phyloP scores from a whole-genome alignment of 2,888 invertebrate species.

The Aproaerema taeniolella region DNA sequence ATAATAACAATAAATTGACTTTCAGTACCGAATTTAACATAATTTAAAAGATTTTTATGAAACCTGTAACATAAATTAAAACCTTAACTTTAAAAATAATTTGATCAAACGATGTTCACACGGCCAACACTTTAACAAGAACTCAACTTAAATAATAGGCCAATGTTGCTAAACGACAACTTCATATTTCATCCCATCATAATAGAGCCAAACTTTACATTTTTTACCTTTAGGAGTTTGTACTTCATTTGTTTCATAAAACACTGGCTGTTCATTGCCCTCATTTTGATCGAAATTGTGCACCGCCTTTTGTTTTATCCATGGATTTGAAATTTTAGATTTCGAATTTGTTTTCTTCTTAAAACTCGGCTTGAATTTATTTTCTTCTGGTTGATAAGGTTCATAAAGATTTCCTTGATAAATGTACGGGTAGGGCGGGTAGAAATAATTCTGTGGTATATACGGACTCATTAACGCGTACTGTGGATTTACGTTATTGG shows the following conservation, averaged over 20 bases:
- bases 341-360: no score
- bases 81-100: no score
- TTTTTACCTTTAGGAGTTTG: conserved; percentile 33
- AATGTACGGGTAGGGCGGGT: conserved; percentile 2
- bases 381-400: no score
- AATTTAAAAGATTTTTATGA: no score
- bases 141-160: no score
- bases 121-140: no score
- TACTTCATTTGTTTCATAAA: conserved; percentile 37
- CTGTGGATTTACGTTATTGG: not conserved
- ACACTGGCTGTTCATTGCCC: conserved; percentile 23
- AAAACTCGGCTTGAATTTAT: no score
- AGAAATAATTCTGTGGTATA: not conserved
- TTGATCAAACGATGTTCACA: no score
- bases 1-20: no score
- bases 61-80: no score
- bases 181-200: conserved; percentile 55
- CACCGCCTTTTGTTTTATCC: conserved; percentile 3
- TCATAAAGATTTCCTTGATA: not conserved
- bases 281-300: conserved; percentile 18
- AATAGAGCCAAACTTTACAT: conserved; percentile 53
- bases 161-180: conserved; percentile 31
- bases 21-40: no score
- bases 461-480: conserved; percentile 12
- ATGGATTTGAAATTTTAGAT: conserved; percentile 1